Conservation (phyloP, 2,888 invertebrate genomes). For the Anoncus sp. region DNA sequence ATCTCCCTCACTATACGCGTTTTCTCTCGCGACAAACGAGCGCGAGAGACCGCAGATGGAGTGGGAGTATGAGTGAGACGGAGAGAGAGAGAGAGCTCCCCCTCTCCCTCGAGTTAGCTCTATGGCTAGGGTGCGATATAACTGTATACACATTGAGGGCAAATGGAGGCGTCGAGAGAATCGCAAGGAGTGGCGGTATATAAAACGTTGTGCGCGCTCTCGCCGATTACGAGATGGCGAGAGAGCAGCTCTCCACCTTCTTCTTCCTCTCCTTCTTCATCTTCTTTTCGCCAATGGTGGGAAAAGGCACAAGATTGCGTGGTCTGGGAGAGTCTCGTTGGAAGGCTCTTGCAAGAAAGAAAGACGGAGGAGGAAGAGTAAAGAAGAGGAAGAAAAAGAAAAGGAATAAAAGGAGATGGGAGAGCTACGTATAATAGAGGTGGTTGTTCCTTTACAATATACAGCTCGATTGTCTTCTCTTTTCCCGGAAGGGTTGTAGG, state of each 20-base stretch:
- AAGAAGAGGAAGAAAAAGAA: constrained; percentile 3
- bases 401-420: constrained; percentile 13
- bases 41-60: constrained; percentile 60
- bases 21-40: constrained; percentile 61
- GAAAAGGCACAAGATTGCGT: constrained; percentile 68
- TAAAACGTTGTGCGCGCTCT: constrained; percentile 50
- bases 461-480: constrained; percentile 42
- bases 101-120: not conserved
- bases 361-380: constrained; percentile 1
- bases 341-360: constrained; percentile 15
- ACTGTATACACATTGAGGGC: constrained; percentile 2
- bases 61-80: constrained; percentile 39
- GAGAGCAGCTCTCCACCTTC: constrained; percentile 31
- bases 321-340: constrained; percentile 46
- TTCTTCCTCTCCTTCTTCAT: constrained; percentile 14
- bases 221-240: constrained; percentile 57
- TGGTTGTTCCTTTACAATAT: constrained; percentile 9
- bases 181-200: constrained; percentile 45
- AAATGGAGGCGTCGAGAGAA: constrained; percentile 53
- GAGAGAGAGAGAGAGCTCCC: no score
- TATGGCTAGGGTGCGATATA: constrained; percentile 15
- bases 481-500: constrained; percentile 58
- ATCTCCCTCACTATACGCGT: not conserved
- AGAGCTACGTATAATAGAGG: constrained; percentile 14
- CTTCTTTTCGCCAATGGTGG: constrained; percentile 63